Base-by-base conservation (phyloP, 1,140 invertebrate species). In the Phocides pigmalion region DNA sequence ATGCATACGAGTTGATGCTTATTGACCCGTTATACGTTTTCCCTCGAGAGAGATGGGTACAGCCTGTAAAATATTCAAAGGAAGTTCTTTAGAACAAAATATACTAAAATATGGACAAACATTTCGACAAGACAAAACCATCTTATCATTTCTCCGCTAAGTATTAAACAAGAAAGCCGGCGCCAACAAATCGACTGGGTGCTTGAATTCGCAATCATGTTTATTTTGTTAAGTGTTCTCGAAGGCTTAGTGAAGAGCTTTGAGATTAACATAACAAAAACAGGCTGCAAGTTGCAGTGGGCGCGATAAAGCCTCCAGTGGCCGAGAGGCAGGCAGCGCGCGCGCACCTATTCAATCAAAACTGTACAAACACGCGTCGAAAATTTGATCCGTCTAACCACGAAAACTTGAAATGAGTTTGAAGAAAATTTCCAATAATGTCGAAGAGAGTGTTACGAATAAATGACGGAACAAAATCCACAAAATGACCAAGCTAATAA, bases 261-360 rank as follows among this genome's bases (percentile, higher is more conserved):
- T 68, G 72, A 76, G 83, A 87, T 86, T 84, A 82, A 82, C 74
- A 81, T 80, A 85, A 77, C 70, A 76, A 75, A 78, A 83, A 83
- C 83, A 80, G 79, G 83, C 79, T 86, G 74, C 77, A 79, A 70
- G 74, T 73, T 84, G 77, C 79, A 84, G 72, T 58, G 66, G 64
- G 66, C 66, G 50, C 72, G 72, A 82, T 84, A 84, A 77, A 85
- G 79, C 84, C 84, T 88, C 76, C 84, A 90, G 87, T 90, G 67
- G 77, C 80, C 73, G 62, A 79, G 76, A 81, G 79, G 76, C 84
- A 69, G 70, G 46, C 74, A 64, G 79, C 87, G 85, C 87, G 87
- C 79, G 82, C 87, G 87, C 87, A 72, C 71, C 42, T 53, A 56
- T 56, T 56, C 22, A 42, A 42, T 56, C 37, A 42, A 25, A 5